Conservation (phyloP, 2,113 vertebrate species). For the Tinamus guttatus region DNA sequence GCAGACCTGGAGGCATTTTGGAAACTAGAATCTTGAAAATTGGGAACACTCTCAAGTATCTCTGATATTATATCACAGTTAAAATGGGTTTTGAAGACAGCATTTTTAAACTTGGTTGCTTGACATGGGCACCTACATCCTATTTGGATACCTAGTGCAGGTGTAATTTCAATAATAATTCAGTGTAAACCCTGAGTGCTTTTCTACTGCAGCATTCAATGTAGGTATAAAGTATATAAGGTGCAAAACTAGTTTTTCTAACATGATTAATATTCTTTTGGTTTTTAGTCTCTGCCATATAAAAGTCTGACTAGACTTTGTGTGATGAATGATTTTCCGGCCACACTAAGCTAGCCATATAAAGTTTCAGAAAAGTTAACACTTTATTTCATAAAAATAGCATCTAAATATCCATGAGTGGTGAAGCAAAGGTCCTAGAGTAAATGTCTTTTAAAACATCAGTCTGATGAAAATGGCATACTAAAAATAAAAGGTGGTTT, state of each 20-base stretch:
- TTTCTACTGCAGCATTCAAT: background rate
- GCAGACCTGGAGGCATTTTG: background rate
- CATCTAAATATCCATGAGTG: background rate
- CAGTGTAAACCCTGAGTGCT: background rate
- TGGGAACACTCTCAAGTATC: background rate
- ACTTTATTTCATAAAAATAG: background rate
- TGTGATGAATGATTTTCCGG: background rate
- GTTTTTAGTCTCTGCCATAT: background rate
- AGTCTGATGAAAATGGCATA: background rate
- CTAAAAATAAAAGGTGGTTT: slow-evolving; percentile 52
- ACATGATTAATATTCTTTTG: background rate
- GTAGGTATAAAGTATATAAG: background rate
- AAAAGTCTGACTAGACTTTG: background rate
- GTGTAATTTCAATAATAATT: background rate
- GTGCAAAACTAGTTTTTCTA: background rate
- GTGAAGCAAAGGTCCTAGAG: background rate
- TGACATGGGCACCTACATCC: rapidly evolving
- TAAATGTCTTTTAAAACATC: slow-evolving; percentile 38
- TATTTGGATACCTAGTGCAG: background rate
- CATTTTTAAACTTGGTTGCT: background rate
- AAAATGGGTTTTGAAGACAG: background rate
- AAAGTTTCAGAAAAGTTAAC: background rate
- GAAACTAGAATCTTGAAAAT: background rate
- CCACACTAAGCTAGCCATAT: background rate
- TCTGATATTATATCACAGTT: background rate